phyloP scores from a whole-genome alignment of 2,888 invertebrate species.

The Chironomus riparius region DNA sequence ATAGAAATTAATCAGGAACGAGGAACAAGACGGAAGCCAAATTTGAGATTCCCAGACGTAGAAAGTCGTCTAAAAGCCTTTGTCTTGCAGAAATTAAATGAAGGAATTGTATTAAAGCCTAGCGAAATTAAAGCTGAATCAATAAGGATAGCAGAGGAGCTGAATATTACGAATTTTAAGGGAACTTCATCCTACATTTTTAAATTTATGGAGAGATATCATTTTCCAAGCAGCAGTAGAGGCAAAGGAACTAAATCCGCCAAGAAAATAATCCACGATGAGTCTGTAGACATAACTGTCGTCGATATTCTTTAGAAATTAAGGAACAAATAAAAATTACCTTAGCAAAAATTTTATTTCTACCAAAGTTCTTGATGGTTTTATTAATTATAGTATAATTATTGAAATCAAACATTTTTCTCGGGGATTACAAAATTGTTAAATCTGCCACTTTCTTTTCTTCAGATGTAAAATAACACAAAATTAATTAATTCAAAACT shows the following conservation, averaged over 20 bases:
- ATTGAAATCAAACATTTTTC: too few species aligned
- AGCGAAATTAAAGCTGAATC: constrained; percentile 1
- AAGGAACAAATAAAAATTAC: too few species aligned
- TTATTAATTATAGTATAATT: too few species aligned
- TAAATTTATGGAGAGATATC: constrained; percentile 14
- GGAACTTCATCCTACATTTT: constrained; percentile 3
- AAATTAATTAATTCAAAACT: background rate
- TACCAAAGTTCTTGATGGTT: too few species aligned
- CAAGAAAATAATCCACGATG: too few species aligned
- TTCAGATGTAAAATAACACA: background rate
- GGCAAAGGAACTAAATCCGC: too few species aligned
- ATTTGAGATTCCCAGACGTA: background rate
- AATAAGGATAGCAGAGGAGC: background rate
- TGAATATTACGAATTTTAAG: constrained; percentile 5
- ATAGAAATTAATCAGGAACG: background rate
- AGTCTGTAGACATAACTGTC: too few species aligned
- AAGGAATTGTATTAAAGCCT: background rate
- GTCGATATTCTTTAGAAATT: too few species aligned
- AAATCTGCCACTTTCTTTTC: too few species aligned
- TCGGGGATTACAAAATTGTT: too few species aligned
- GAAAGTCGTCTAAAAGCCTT: background rate
- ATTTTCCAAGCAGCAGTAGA: background rate
- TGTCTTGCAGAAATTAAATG: background rate
- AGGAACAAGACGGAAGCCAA: constrained; percentile 9
- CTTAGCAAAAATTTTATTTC: too few species aligned